These are phyloP conservation scores for Molossus alvarezi DNA, from an alignment of 2,797 vertebrate genomes.

Conservation along the genomic window DNA sequence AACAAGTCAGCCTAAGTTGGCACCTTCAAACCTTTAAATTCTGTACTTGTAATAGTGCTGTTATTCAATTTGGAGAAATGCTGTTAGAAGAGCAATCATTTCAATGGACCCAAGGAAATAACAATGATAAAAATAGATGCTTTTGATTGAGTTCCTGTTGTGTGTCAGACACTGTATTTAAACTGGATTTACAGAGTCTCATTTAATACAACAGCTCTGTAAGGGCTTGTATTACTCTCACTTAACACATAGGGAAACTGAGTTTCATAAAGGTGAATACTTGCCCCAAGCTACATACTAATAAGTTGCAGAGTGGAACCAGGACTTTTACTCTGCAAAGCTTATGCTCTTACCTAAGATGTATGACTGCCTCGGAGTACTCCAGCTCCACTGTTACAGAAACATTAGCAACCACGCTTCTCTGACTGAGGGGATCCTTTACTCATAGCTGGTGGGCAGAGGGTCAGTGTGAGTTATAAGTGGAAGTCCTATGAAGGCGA, in stretches of 20 bases:
- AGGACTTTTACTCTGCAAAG: not conserved
- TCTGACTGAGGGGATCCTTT: not conserved
- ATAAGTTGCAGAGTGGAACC: not conserved
- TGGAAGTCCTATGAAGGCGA: not conserved
- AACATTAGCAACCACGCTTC: not conserved
- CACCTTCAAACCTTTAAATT: constrained; percentile 63
- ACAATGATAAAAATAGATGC: constrained; percentile 27
- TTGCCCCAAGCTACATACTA: not conserved
- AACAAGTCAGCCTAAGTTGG: constrained; percentile 49
- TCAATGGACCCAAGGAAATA: constrained; percentile 27
- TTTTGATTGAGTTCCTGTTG: constrained; percentile 32
- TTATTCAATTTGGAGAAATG: constrained; percentile 21
- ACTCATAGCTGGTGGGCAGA: not conserved
- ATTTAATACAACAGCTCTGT: not conserved
- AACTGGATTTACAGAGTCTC: not conserved
- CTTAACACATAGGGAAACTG: not conserved
- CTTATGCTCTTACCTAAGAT: not conserved
- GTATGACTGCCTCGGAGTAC: not conserved
- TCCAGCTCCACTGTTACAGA: not conserved
- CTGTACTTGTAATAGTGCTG: constrained; percentile 51
- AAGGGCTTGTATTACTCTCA: not conserved
- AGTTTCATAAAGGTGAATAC: not conserved
- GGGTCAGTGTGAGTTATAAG: not conserved
- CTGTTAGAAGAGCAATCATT: constrained; percentile 57
- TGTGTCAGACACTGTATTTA: constrained; percentile 59